These are phyloP conservation scores for Penaeus indicus DNA, from an alignment of 1,140 invertebrate genomes.

Conservation along the genomic window DNA sequence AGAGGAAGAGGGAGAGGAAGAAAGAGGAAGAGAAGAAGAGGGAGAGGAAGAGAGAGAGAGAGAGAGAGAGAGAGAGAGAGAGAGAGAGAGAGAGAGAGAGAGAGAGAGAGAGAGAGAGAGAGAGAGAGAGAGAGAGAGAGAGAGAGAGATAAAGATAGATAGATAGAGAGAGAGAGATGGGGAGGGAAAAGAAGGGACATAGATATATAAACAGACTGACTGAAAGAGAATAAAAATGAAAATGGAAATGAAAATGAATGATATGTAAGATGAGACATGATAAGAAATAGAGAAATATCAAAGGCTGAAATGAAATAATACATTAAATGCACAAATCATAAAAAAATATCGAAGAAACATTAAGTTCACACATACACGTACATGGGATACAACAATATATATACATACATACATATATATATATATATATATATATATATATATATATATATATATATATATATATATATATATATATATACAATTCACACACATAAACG, in stretches of 20 bases:
- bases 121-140: slow-evolving; percentile 28
- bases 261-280: background rate
- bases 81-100: slow-evolving; percentile 8
- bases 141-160: background rate
- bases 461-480: background rate
- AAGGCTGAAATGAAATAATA: no score
- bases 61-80: background rate
- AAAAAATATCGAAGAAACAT: background rate
- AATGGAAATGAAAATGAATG: background rate
- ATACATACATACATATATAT: background rate
- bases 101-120: slow-evolving; percentile 28
- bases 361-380: background rate
- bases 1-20: no score
- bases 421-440: background rate
- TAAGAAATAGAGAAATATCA: no score
- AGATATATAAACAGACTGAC: no score
- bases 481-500: background rate
- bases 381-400: background rate
- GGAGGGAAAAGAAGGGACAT: no score
- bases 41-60: no score
- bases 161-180: no score
- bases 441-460: slow-evolving; percentile 1
- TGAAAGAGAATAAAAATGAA: no score
- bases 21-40: no score
- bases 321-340: no score